Conservation (phyloP, 2,888 invertebrate species). For the Cactoblastis cactorum region DNA sequence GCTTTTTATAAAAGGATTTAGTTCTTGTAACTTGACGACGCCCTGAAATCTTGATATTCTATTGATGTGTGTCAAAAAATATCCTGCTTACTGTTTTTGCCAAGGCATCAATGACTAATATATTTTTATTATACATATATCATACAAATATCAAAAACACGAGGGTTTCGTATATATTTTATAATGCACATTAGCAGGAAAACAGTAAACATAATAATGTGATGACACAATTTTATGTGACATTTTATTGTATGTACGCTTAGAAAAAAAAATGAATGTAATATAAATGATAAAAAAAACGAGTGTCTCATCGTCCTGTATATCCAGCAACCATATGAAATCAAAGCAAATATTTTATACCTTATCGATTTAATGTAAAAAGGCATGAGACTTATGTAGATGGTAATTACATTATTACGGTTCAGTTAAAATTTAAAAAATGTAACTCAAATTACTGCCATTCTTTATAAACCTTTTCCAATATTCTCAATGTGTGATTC, state of each 20-base stretch:
- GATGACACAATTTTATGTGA: constrained; percentile 1
- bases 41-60: neutral
- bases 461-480: constrained; percentile 37
- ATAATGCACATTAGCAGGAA: neutral
- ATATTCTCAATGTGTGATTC: constrained; percentile 37
- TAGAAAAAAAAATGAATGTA: neutral
- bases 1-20: constrained; percentile 16
- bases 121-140: neutral
- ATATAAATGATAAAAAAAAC: neutral
- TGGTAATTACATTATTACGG: constrained; percentile 10
- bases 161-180: neutral
- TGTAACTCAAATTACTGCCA: constrained; percentile 22
- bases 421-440: constrained; percentile 17
- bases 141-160: neutral
- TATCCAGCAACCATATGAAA: neutral
- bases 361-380: constrained; percentile 3
- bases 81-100: neutral
- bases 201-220: neutral
- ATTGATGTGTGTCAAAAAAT: neutral
- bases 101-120: neutral
- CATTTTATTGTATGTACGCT: neutral
- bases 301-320: neutral
- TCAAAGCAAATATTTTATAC: neutral
- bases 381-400: constrained; percentile 3
- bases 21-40: neutral